Evolutionary conservation across 2,888 invertebrate genomes (phyloP).

Genomic region (Heteromyza rotundicornis): DNA sequence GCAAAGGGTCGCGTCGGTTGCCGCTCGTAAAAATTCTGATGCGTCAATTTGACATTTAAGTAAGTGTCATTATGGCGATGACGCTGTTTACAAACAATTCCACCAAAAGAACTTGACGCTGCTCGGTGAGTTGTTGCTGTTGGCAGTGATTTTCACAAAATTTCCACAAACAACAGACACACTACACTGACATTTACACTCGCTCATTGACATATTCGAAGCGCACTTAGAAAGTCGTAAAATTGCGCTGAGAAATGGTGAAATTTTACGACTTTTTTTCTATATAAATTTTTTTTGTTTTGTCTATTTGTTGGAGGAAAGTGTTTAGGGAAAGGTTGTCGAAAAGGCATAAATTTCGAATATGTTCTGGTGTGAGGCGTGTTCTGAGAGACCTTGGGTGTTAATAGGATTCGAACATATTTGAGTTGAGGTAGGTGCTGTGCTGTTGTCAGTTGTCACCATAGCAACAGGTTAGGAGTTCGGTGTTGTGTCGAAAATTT

Average conservation of each 20-base stretch:
- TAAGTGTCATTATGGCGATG: conserved; percentile 47
- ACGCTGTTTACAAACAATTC: background rate
- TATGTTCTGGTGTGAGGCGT: background rate
- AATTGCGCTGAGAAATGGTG: conserved; percentile 51
- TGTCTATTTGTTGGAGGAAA: no score
- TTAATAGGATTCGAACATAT: no score
- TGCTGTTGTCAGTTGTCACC: no score
- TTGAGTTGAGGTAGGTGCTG: no score
- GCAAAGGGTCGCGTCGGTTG: background rate
- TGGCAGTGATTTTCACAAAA: conserved; percentile 37
- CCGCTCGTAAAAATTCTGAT: conserved; percentile 47
- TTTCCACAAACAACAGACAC: background rate
- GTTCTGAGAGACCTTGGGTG: background rate
- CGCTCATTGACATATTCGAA: no score
- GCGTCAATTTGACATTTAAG: conserved; percentile 51
- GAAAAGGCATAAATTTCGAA: background rate
- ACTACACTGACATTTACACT: no score
- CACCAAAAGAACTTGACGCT: background rate
- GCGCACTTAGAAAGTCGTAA: conserved; percentile 56
- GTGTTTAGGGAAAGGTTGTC: background rate
- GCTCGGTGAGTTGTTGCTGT: conserved; percentile 47
- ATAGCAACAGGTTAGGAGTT: background rate
- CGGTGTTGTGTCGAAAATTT: no score
- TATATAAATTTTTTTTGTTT: no score
- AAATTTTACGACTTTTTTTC: conserved; percentile 50